A percentile compares a stretch with the other conserved stretches of the same genome.
Evolutionary conservation across 2,888 invertebrate species (phyloP).

Genomic region (Melangyna quadrimaculata): DNA sequence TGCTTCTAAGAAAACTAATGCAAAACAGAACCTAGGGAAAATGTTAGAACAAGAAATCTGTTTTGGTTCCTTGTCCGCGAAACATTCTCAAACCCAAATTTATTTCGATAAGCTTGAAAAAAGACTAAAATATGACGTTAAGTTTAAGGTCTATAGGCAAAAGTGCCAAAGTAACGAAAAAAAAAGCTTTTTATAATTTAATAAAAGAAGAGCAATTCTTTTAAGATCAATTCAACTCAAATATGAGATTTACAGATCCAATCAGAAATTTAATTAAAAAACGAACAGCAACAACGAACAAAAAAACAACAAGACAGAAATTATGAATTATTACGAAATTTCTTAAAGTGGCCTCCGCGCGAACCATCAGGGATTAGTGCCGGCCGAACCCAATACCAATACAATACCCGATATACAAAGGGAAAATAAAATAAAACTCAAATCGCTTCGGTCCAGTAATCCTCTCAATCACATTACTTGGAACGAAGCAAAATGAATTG

Average conservation of each 20-base stretch:
- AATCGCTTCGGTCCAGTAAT: constrained; percentile 68
- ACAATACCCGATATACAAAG: neutral
- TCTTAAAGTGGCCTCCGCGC: constrained; percentile 59
- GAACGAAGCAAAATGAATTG: constrained; percentile 69
- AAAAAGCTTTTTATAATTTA: too few relatives aligned
- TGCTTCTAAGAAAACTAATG: too few relatives aligned
- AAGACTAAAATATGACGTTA: too few relatives aligned
- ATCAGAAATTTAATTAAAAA: constrained; percentile 48
- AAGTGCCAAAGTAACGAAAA: neutral
- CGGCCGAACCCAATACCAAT: constrained; percentile 49
- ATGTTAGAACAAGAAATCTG: too few relatives aligned
- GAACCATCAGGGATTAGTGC: constrained; percentile 64
- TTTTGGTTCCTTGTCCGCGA: too few relatives aligned
- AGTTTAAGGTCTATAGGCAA: neutral
- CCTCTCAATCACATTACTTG: constrained; percentile 70
- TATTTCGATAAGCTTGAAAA: too few relatives aligned
- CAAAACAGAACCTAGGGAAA: too few relatives aligned
- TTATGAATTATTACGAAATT: constrained; percentile 72
- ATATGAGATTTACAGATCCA: constrained; percentile 2
- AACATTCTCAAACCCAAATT: too few relatives aligned
- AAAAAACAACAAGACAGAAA: constrained; percentile 63
- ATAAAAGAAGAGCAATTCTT: neutral
- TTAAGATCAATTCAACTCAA: neutral
- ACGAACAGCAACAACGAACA: constrained; percentile 40
- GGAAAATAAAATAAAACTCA: constrained; percentile 27